Conservation (phyloP, 1,140 invertebrate genomes). For the Spodoptera litura region DNA sequence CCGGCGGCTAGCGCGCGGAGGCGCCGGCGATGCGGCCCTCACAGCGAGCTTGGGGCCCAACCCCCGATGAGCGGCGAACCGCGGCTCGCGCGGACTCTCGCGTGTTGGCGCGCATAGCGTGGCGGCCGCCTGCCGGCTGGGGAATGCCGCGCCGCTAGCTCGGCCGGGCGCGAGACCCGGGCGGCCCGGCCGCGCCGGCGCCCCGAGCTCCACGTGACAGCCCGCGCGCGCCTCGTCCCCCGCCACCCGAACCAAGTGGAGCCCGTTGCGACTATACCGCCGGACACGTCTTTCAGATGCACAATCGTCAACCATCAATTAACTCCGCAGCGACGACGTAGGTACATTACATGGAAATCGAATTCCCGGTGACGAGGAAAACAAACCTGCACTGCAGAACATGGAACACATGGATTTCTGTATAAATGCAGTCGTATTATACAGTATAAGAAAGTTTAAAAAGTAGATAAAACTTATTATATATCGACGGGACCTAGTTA, state of each 20-base stretch:
- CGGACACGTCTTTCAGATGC: constrained; percentile 76
- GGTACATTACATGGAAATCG: constrained; percentile 58
- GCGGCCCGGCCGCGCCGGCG: constrained; percentile 80
- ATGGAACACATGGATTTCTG: background rate
- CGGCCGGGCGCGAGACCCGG: constrained; percentile 69
- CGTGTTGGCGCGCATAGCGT: constrained; percentile 73
- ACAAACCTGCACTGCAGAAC: constrained; percentile 26
- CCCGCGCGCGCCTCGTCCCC: constrained; percentile 56
- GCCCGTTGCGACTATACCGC: constrained; percentile 47
- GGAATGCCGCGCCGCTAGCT: constrained; percentile 74
- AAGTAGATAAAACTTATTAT: no score
- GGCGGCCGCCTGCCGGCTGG: constrained; percentile 71
- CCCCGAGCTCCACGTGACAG: constrained; percentile 79
- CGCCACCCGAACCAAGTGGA: constrained; percentile 49
- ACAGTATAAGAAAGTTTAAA: no score
- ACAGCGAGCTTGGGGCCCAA: constrained; percentile 62
- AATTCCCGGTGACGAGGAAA: constrained; percentile 44
- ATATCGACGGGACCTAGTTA: background rate
- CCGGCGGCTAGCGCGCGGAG: constrained; percentile 60
- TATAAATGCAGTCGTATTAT: background rate
- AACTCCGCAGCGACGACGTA: constrained; percentile 50
- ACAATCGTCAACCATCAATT: constrained; percentile 76
- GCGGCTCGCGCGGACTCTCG: constrained; percentile 62
- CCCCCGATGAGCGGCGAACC: constrained; percentile 60
- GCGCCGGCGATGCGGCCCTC: constrained; percentile 61